These are phyloP conservation scores for Masnerella sp. DNA, from an alignment of 2,888 invertebrate species.

Conservation along the genomic window DNA sequence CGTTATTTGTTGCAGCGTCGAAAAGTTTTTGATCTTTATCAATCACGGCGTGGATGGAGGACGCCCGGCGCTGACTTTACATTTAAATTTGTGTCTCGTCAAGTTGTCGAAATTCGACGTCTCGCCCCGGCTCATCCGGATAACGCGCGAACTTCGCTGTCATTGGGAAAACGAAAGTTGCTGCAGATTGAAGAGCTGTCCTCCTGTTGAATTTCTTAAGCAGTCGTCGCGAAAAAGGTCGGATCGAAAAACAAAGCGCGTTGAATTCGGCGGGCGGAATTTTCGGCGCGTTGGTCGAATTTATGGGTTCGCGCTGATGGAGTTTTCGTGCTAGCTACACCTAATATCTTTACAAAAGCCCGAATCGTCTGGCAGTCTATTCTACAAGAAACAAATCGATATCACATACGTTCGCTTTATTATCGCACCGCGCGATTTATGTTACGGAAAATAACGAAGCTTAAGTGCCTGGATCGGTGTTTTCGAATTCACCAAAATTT, in stretches of 20 bases:
- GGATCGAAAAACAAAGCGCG: conserved; percentile 18
- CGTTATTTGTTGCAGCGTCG: conserved; percentile 35
- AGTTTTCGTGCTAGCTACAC: conserved; percentile 74
- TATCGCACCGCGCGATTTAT: conserved; percentile 61
- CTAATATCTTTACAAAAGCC: conserved; percentile 74
- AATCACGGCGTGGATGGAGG: conserved; percentile 36
- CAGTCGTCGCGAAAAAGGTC: conserved; percentile 18
- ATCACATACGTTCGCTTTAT: conserved; percentile 61
- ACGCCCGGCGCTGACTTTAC: conserved; percentile 38
- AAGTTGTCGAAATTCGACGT: conserved; percentile 50
- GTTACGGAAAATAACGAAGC: no score
- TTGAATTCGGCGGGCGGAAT: conserved; percentile 39
- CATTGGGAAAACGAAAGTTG: conserved; percentile 54
- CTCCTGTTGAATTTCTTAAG: conserved; percentile 43
- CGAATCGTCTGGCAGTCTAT: conserved; percentile 63
- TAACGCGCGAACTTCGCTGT: conserved; percentile 51
- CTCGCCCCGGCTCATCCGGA: conserved; percentile 49
- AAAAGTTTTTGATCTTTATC: conserved; percentile 55
- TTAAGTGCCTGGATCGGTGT: no score
- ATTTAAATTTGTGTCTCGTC: conserved; percentile 59
- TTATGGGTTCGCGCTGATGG: conserved; percentile 75
- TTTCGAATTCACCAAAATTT: no score
- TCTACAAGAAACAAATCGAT: conserved; percentile 62
- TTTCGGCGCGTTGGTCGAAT: conserved; percentile 63
- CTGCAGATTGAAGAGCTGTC: conserved; percentile 69